A percentile compares a stretch with the other conserved stretches of the same genome.
These are phyloP conservation scores for Morphnarchus princeps DNA, from an alignment of 2,113 vertebrate species.

Conservation along the genomic window DNA sequence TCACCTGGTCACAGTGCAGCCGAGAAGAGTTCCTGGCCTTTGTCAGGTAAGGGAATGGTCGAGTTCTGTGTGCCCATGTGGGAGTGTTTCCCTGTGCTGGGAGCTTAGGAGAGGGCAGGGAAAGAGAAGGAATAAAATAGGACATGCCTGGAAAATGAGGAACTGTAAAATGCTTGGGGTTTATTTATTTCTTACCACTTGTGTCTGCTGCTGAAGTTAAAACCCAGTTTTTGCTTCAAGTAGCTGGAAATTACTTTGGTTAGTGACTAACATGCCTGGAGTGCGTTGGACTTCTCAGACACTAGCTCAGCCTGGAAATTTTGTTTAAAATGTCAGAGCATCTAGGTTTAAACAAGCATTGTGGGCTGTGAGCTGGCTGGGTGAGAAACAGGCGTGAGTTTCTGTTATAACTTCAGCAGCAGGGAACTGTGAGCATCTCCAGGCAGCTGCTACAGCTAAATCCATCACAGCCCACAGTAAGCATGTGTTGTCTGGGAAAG, in stretches of 20 bases:
- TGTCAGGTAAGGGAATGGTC: slow-evolving; percentile 75
- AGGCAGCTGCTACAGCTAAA: slow-evolving; percentile 57
- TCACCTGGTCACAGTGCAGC: slow-evolving; percentile 90
- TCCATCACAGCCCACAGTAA: slow-evolving; percentile 41
- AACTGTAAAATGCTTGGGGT: neutral
- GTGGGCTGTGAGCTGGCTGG: slow-evolving; percentile 13
- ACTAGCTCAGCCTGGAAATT: slow-evolving; percentile 10
- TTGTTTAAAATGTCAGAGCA: slow-evolving; percentile 3
- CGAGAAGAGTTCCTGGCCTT: slow-evolving; percentile 79
- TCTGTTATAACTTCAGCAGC: slow-evolving; percentile 7
- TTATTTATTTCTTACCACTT: neutral
- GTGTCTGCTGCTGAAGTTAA: neutral
- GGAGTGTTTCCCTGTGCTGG: neutral
- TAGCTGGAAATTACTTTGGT: neutral
- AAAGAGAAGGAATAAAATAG: neutral
- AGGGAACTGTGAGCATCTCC: slow-evolving; percentile 35
- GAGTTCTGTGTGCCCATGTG: neutral
- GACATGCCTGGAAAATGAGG: neutral
- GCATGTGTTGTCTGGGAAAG: slow-evolving; percentile 54
- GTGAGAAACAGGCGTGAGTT: neutral
- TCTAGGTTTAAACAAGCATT: neutral
- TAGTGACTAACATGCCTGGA: neutral
- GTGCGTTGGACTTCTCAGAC: neutral
- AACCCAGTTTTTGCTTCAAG: neutral
- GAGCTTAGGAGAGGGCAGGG: neutral